Conservation (phyloP, 2,888 invertebrate genomes). For the Platypus cylindrus region DNA sequence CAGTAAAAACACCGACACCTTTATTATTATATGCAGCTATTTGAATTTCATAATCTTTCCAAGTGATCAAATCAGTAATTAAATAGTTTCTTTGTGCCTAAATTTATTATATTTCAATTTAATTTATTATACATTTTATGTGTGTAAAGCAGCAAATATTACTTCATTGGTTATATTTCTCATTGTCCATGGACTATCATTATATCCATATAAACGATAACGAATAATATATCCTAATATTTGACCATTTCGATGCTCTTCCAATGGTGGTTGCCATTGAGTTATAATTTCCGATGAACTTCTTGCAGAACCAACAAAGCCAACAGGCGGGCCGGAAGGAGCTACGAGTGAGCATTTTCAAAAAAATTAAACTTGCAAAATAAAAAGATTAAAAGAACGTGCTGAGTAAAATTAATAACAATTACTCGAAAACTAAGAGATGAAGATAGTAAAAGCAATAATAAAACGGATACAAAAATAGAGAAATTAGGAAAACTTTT, state of each 20-base stretch:
- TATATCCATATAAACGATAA: conserved; percentile 84
- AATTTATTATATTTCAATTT: neutral
- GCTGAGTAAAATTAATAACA: neutral
- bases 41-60: conserved; percentile 94
- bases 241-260: conserved; percentile 90
- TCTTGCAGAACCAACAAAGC: conserved; percentile 87
- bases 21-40: conserved; percentile 96
- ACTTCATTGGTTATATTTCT: conserved; percentile 83
- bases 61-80: conserved; percentile 87
- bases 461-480: no score
- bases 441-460: no score
- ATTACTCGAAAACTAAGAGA: no score
- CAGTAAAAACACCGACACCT: conserved; percentile 87
- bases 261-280: conserved; percentile 92
- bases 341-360: no score
- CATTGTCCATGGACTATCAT: conserved; percentile 81
- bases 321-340: conserved; percentile 90
- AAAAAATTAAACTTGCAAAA: conserved; percentile 4
- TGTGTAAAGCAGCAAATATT: conserved; percentile 3
- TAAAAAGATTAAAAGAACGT: neutral
- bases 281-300: conserved; percentile 92
- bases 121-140: no score
- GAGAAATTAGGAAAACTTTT: no score
- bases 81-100: conserved; percentile 75
- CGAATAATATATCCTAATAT: conserved; percentile 87